Base-by-base conservation (phyloP, 2,888 invertebrate genomes). In the Cataglyphis altisquamis region DNA sequence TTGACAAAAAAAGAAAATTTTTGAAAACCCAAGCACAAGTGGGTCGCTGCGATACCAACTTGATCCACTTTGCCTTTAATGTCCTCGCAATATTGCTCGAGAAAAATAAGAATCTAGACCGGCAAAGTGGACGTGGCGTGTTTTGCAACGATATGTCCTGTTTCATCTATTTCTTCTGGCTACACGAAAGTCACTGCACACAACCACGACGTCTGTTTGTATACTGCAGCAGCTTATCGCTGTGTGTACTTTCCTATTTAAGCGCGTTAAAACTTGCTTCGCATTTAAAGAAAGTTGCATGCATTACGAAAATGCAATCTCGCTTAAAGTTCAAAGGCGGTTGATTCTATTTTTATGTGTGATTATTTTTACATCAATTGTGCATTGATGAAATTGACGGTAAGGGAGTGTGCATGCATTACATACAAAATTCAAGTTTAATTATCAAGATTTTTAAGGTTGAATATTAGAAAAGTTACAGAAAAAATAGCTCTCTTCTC, bases 11-110 rank as follows among this genome's bases (percentile, higher is more conserved):
- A 68, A 32, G 60, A 80, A 60, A 45, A 45, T 45, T 60, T 72
- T 80, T 45, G 41, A 72, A 60, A 80, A 80, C 39, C 78, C 18
- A 72, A 32, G 3, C 41, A 75, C 78, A 68, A 84, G 82, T 70
- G 67, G 84, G 82, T 86, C 81, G 83, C 52, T 67, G 57, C 52
- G 57, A 78, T 83, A 82, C 82, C 66, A 48, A 55, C 83, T 21
- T 68, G 85, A 88, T 88, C 83, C 81, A 88, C 78, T 88, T 78
- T 85, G 82, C 68, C 52, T 60, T 66, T 52, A 74, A 83, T 80
- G 73, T 82, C 82, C 83, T 82, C 81, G 55, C 41, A 60, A 85
- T 86, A 81, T 82, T 77, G 48, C 63, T 60, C 45, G 36, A 72
- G 32, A 62, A 52, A 52, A 75, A 82, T 77, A 73, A 57, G 70